Base-by-base conservation (phyloP, 1,140 invertebrate genomes). In the Teleogryllus occipitalis region DNA sequence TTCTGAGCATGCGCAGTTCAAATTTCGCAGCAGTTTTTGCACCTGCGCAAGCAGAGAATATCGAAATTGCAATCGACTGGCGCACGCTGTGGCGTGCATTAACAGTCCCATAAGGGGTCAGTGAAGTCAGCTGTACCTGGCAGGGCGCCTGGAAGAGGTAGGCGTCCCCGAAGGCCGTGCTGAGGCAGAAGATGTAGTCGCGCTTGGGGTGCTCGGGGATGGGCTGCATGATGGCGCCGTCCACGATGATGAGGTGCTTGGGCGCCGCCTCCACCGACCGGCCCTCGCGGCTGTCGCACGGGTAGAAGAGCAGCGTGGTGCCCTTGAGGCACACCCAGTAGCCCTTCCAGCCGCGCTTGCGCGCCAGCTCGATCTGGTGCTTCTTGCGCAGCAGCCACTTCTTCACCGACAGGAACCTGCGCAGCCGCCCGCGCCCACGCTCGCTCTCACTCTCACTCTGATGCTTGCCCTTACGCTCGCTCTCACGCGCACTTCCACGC, bases 281-380 rank as follows among this genome's bases (percentile, higher is more conserved):
- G 21, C 94, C 94, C 85, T 97, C 96, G 76, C 96, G 92, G 47
- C 96, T 96, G 85, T 97, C 96, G 86, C 97, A 98, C 5, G 96
- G 96, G 87, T 98, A 98, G 87, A 99, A 99, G 39, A 98, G 91
- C 27, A 99, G 89, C 22, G 97, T 98, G 15, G 97, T 98, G 80
- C 97, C 97, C 86, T 98, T 98, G 78, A 99, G 89, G 87, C 96
- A 98, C 14, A 98, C 97, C 97, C 97, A 99, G 87, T 99, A 99
- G 76, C 96, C 95, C 87, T 98, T 98, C 97, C 97, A 99, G 80
- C 96, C 96, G 73, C 97, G 90, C 86, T 97, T 97, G 22, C 96
- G 90, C 7, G 97, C 97, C 85, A 98, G 87, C 86, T 99, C 97
- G 82, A 98, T 95, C 87, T 98, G 96, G 87, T 97, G 95, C 86